Evolutionary conservation across 2,113 vertebrate genomes (phyloP).

Genomic region (Machaerirhynchus nigripectus): DNA sequence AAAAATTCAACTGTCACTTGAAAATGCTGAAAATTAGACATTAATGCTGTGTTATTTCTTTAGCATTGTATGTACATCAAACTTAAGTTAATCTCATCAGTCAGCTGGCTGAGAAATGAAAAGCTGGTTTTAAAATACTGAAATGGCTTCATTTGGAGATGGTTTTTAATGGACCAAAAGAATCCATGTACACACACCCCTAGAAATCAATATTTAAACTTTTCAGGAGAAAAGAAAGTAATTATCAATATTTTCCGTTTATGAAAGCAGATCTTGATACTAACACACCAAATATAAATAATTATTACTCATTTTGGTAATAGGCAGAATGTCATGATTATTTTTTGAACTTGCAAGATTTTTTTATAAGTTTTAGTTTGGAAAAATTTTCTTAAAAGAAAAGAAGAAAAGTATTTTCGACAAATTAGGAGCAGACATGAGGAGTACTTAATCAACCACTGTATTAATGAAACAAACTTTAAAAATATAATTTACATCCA

Average conservation of each 20-base stretch:
- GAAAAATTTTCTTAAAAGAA: not conserved
- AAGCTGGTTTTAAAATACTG: not conserved
- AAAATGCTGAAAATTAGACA: conserved; percentile 2
- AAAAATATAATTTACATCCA: not conserved
- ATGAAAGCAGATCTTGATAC: not conserved
- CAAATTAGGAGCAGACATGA: not conserved
- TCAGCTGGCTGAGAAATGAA: not conserved
- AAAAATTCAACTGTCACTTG: not conserved
- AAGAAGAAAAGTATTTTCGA: not conserved
- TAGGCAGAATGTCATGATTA: not conserved
- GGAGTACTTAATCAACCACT: not conserved
- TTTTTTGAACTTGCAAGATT: not conserved
- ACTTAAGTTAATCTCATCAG: not conserved
- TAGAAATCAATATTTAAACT: not conserved
- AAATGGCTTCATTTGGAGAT: not conserved
- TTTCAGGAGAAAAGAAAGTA: not conserved
- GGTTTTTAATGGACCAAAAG: not conserved
- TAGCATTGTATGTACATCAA: not conserved
- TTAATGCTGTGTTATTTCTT: not conserved
- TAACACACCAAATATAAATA: not conserved
- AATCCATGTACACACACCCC: not conserved
- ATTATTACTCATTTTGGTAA: not conserved
- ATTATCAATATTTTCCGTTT: not conserved
- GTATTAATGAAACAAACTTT: not conserved
- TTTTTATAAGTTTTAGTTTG: not conserved